Evolutionary conservation across 2,888 invertebrate genomes (phyloP).

Genomic region (Drosophila flavopinicola): DNA sequence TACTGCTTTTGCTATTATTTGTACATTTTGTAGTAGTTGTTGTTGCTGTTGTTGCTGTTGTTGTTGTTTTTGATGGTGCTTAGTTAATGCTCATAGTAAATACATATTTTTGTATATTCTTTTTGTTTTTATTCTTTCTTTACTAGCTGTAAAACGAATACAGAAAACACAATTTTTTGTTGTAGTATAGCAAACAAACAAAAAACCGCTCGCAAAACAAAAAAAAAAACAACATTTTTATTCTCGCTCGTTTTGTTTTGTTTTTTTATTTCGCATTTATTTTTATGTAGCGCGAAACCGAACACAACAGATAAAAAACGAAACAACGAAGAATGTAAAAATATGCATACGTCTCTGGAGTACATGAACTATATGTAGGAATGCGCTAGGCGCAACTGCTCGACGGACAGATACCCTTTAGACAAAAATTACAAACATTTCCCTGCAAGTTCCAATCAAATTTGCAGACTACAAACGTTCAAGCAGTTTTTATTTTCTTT

Average conservation of each 20-base stretch:
- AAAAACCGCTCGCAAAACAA: constrained; percentile 14
- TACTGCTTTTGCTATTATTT: constrained; percentile 17
- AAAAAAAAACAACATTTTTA: constrained; percentile 34
- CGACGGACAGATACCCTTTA: constrained; percentile 11
- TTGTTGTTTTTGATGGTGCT: constrained; percentile 7
- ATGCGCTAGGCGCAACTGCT: background rate
- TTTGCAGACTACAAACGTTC: background rate
- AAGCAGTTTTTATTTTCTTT: too few species aligned
- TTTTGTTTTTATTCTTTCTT: constrained; percentile 17
- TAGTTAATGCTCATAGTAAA: constrained; percentile 36
- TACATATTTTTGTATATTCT: constrained; percentile 29
- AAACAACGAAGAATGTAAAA: constrained; percentile 12
- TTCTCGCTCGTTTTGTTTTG: constrained; percentile 48
- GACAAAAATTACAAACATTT: too few species aligned
- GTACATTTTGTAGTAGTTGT: constrained; percentile 15
- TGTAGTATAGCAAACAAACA: background rate
- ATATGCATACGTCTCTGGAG: background rate
- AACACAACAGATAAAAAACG: constrained; percentile 19
- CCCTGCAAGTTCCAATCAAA: background rate
- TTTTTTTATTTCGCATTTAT: constrained; percentile 51
- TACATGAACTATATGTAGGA: background rate
- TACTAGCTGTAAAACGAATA: constrained; percentile 31
- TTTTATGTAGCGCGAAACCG: constrained; percentile 32
- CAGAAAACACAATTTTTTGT: constrained; percentile 13
- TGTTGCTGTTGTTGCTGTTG: too few species aligned